phyloP scores from a whole-genome alignment of 2,888 invertebrate species.

The Aplocera efformata region DNA sequence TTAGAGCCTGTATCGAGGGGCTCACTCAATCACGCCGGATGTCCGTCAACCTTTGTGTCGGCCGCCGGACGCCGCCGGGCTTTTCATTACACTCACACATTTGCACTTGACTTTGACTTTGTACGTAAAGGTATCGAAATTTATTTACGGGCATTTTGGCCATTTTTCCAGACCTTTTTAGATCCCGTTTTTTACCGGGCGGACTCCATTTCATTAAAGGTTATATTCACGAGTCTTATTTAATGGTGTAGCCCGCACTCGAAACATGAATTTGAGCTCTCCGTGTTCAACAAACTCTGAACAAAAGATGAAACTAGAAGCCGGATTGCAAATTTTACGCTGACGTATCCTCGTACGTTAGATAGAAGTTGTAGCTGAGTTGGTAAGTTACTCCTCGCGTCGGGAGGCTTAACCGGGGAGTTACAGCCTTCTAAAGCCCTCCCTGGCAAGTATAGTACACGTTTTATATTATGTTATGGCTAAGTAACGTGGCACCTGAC shows the following conservation, averaged over 20 bases:
- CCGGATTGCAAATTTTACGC: slow-evolving; percentile 31
- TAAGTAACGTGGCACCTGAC: slow-evolving; percentile 42
- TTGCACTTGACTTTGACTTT: slow-evolving; percentile 40
- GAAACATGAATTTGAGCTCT: slow-evolving; percentile 13
- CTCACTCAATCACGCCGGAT: slow-evolving; percentile 68
- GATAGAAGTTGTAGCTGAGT: slow-evolving; percentile 35
- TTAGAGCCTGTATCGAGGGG: slow-evolving; percentile 65
- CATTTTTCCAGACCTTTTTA: slow-evolving; percentile 6
- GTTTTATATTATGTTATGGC: slow-evolving; percentile 44
- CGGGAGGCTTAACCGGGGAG: slow-evolving; percentile 37
- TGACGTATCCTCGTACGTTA: slow-evolving; percentile 31
- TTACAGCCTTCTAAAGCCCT: slow-evolving; percentile 35
- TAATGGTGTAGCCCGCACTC: too few relatives aligned
- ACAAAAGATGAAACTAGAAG: slow-evolving; percentile 35
- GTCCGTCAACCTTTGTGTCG: slow-evolving; percentile 65
- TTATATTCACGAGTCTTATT: background rate
- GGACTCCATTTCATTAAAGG: slow-evolving; percentile 1
- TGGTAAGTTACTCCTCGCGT: slow-evolving; percentile 26
- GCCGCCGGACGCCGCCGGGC: slow-evolving; percentile 35
- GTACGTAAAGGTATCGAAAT: slow-evolving; percentile 11
- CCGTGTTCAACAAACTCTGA: slow-evolving; percentile 25
- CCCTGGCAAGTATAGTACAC: slow-evolving; percentile 39
- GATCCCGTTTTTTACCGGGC: background rate
- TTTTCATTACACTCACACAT: slow-evolving; percentile 50
- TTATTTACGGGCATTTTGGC: slow-evolving; percentile 9